Evolutionary conservation across 2,113 vertebrate genomes (phyloP), one percentile per base, ranked within the genome.

Genomic region (Antennarius striatus): DNA sequence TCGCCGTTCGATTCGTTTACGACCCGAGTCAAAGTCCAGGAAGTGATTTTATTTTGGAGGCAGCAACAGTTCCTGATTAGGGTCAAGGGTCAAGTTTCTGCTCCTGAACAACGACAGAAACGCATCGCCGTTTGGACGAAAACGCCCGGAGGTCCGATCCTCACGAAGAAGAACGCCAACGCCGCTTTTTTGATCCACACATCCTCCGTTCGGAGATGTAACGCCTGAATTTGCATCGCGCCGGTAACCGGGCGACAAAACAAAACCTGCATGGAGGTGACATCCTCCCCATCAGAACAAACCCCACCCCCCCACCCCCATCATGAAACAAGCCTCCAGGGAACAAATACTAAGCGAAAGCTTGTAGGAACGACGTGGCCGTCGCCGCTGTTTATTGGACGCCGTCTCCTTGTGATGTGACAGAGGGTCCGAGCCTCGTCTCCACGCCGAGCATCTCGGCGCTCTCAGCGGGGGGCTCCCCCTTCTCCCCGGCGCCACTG

Each of bases 321-420:
- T 73, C 50, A 73, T 57, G 56, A 73, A 82, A 80, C 75, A 83
- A 67, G 68, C 79, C 87, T 83, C 81, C 6, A 32, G 85, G 89
- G 86, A 86, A 64, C 58, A 77, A 65, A 79, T 63, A 82, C 78
- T 89, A 85, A 86, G 82, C 75, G 82, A 79, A 89, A 80, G 69
- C 84, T 67, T 81, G 86, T 75, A 85, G 79, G 76, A 85, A 86
- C 72, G 83, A 77, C 29, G 72, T 70, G 87, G 73, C 84, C 86
- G 66, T 72, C 40, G 80, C n/a, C 53, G 76, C 75, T 80, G 85
- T 88, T 88, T 85, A 83, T 86, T 80, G 85, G 77, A 79, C 67
- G 57, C 78, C 77, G 77, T 82, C 68, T 81, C 76, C 83, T 81
- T 78, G 86, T 91, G 88, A 92, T 91, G 87, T 92, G 91, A 92